Base-by-base conservation (phyloP, 2,113 vertebrate genomes). In the Mixornis gularis region DNA sequence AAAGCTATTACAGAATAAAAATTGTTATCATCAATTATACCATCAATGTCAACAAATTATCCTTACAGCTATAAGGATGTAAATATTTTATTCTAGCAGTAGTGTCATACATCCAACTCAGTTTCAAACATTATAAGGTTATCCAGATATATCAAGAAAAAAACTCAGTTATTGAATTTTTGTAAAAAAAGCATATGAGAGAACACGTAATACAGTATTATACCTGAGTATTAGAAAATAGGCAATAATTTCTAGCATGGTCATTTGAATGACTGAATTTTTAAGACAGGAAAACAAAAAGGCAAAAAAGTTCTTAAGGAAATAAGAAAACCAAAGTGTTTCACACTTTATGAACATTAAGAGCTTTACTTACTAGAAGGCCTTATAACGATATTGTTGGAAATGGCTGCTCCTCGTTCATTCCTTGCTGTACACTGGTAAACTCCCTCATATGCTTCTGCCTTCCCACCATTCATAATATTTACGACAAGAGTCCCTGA, bases 371-470 rank as follows among this genome's bases (percentile, higher is more conserved):
- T 98, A 99, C 99, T 98, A 66, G 99, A 99, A 82, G 99, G 98
- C 17, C 98, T 98, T 56, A 99, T 91, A 46, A 99, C 79, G 5
- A 99, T 99, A 89, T 98, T 98, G 96, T 99, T 98, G 84, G 99
- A 99, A 94, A 99, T 80, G 17, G 99, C 99, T n/a, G 99, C 98
- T 92, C 99, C 99, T 4, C 98, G 98, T 66, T 98, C 98, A 53
- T 99, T 99, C 79, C 98, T 98, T 13, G 99, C 98, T 18, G 98
- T 99, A 90, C 99, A 99, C 96, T 99, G 99, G 94, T 99, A 99
- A 19, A 98, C 93, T 10, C 98, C 98, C 95, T 99, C 99, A 13
- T 99, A 99, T 2, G 97, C 95, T 87, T 99, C 99, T 4, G 98
- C 98, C 76, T 98, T 98, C 64, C 97, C 98, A 65, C 98, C 98